Evolutionary conservation across 2,888 invertebrate genomes (phyloP).

Genomic region (Athalia cordata): DNA sequence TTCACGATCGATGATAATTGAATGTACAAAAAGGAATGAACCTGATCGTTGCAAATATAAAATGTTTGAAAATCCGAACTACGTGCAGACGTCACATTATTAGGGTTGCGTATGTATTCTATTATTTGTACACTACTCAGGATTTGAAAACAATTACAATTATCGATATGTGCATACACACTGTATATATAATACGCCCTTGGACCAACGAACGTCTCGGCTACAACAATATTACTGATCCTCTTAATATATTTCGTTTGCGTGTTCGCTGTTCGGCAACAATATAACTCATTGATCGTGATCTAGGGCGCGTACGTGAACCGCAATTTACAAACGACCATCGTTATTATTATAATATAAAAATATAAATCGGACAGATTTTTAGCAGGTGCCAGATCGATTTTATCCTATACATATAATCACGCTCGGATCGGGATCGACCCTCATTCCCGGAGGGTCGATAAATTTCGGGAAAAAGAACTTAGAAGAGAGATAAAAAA

Average conservation of each 20-base stretch:
- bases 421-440: too few relatives aligned
- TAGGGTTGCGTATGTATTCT: constrained; percentile 30
- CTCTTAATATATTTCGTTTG: not conserved
- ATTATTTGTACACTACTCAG: constrained; percentile 7
- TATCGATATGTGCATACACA: too few relatives aligned
- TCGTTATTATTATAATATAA: too few relatives aligned
- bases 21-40: not conserved
- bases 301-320: constrained; percentile 42
- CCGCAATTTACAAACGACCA: not conserved
- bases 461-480: too few relatives aligned
- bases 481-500: too few relatives aligned
- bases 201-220: constrained; percentile 15
- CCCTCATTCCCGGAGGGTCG: too few relatives aligned
- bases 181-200: constrained; percentile 15
- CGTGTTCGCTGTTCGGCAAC: constrained; percentile 18
- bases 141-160: too few relatives aligned
- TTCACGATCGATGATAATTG: not conserved
- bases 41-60: not conserved
- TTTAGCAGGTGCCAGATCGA: too few relatives aligned
- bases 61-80: not conserved
- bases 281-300: constrained; percentile 39
- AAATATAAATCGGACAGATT: too few relatives aligned
- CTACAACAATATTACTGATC: too few relatives aligned
- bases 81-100: constrained; percentile 21
- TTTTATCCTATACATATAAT: too few relatives aligned